Percentiles rank a stretch among this genome's conserved stretches.
These are phyloP conservation scores for Beroe forskalii DNA, from an alignment of 37 sponge, comb jelly and placozoan genomes.

Conservation along the genomic window DNA sequence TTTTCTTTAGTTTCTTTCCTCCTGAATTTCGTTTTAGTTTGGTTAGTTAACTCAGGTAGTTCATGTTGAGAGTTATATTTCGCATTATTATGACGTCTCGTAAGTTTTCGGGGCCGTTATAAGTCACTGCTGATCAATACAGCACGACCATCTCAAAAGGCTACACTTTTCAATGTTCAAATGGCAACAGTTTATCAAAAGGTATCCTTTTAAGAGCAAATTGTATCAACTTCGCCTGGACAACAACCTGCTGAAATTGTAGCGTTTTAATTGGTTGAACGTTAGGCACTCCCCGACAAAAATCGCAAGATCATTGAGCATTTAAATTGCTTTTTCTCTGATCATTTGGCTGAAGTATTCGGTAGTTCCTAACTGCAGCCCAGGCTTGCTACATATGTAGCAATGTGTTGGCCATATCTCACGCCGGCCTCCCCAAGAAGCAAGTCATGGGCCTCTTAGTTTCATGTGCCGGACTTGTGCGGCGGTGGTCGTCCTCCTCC, in stretches of 20 bases:
- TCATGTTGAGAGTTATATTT: too few relatives aligned
- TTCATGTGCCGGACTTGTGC: neutral
- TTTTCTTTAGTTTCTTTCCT: too few relatives aligned
- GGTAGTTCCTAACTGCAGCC: neutral
- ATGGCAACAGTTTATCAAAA: too few relatives aligned
- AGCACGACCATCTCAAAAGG: too few relatives aligned
- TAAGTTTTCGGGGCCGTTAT: too few relatives aligned
- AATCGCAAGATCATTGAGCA: neutral
- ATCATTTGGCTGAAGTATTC: neutral
- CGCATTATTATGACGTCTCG: too few relatives aligned
- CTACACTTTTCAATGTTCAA: too few relatives aligned
- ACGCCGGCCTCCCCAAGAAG: neutral
- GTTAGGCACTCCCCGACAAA: neutral
- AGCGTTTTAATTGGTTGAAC: neutral
- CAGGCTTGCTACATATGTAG: neutral
- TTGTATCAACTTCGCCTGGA: neutral
- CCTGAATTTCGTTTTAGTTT: too few relatives aligned
- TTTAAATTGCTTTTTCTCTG: neutral
- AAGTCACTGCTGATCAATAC: too few relatives aligned
- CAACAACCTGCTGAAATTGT: neutral
- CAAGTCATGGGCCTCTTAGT: neutral
- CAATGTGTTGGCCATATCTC: neutral
- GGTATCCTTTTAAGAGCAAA: neutral
- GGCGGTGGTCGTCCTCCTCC: neutral
- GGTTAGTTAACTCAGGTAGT: too few relatives aligned